phyloP scores from a whole-genome alignment of 2,113 vertebrate genomes.

The Amia ocellicauda region DNA sequence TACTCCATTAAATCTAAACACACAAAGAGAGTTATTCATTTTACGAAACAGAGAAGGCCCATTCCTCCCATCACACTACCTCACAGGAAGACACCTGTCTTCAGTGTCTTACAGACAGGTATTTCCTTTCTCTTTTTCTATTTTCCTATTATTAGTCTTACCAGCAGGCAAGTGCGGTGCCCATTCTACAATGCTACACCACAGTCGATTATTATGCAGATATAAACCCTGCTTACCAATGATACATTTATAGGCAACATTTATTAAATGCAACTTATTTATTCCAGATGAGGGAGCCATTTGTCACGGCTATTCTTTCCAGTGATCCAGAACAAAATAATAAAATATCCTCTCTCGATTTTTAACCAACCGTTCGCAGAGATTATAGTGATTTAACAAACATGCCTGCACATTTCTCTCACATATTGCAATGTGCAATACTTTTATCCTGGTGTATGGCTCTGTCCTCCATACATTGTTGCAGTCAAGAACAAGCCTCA shows the following conservation, averaged over 20 bases:
- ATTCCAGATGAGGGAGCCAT: neutral
- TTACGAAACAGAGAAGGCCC: too few relatives aligned
- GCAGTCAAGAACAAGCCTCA: too few relatives aligned
- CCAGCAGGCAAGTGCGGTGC: neutral
- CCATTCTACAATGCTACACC: neutral
- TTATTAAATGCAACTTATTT: constrained; percentile 10
- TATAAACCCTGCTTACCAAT: neutral
- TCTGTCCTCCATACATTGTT: too few relatives aligned
- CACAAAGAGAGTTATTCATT: neutral
- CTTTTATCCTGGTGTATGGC: too few relatives aligned
- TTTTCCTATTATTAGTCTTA: neutral
- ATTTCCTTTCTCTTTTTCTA: neutral
- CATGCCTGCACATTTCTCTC: too few relatives aligned
- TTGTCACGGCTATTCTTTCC: neutral
- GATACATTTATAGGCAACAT: neutral
- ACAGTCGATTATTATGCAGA: neutral
- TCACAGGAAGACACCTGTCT: neutral
- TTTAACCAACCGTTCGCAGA: too few relatives aligned
- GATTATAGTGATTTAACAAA: too few relatives aligned
- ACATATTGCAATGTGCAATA: too few relatives aligned
- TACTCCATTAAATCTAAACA: neutral
- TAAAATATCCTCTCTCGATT: too few relatives aligned
- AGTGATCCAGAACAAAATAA: neutral
- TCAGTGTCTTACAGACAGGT: neutral
- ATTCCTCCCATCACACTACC: neutral